phyloP scores from a whole-genome alignment of 2,888 invertebrate genomes.

The Phengaris alcon region DNA sequence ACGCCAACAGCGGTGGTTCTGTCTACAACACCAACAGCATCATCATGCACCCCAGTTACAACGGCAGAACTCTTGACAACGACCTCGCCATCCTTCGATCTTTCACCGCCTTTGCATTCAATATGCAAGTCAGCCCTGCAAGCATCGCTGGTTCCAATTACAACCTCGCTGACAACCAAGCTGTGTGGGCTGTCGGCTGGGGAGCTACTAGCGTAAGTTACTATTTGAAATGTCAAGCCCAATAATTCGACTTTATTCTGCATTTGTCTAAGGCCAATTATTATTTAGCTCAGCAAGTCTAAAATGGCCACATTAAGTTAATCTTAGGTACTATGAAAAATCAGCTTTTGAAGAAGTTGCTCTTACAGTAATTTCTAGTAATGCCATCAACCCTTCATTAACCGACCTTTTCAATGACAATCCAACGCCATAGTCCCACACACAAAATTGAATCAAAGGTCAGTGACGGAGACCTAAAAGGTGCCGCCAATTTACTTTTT shows the following conservation, averaged over 20 bases:
- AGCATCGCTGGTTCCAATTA: slow-evolving; percentile 45
- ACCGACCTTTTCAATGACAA: too few species aligned
- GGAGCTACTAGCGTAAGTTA: slow-evolving; percentile 44
- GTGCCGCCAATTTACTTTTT: too few species aligned
- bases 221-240: not conserved
- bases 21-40: slow-evolving; percentile 40
- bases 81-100: slow-evolving; percentile 37
- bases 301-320: too few species aligned
- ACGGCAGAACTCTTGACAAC: slow-evolving; percentile 42
- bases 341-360: too few species aligned
- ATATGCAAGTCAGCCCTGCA: too few species aligned
- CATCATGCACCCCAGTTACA: slow-evolving; percentile 52
- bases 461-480: too few species aligned
- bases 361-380: too few species aligned
- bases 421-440: too few species aligned
- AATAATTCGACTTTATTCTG: not conserved
- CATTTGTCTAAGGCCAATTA: not conserved
- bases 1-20: slow-evolving; percentile 51
- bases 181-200: slow-evolving; percentile 50
- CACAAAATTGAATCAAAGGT: too few species aligned
- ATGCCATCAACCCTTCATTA: too few species aligned
- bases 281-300: too few species aligned
- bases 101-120: slow-evolving; percentile 37
- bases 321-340: too few species aligned
- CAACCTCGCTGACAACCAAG: slow-evolving; percentile 43